Evolutionary conservation across 2,797 vertebrate species (phyloP).

Genomic region (Schizopygopsis malacanthus): DNA sequence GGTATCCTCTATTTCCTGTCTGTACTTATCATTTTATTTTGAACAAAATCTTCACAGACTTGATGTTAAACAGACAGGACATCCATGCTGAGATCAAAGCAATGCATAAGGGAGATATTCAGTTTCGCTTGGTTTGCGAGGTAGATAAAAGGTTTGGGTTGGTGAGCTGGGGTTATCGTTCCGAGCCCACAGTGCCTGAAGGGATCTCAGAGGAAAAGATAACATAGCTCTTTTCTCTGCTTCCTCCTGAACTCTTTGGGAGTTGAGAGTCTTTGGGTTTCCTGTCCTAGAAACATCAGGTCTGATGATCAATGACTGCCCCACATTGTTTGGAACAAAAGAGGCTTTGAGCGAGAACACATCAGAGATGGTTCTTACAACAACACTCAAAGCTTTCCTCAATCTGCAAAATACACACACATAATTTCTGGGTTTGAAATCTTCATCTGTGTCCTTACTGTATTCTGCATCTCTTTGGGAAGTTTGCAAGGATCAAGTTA

Average conservation of each 20-base stretch:
- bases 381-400: slow-evolving; percentile 44
- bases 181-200: slow-evolving; percentile 25
- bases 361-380: slow-evolving; percentile 51
- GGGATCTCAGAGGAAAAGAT: slow-evolving; percentile 35
- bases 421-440: slow-evolving; percentile 50
- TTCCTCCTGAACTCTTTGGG: slow-evolving; percentile 34
- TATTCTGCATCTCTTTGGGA: slow-evolving; percentile 8
- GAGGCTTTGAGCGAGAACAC: slow-evolving; percentile 53
- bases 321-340: slow-evolving; percentile 48
- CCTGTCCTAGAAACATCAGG: slow-evolving; percentile 55
- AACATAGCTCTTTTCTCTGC: slow-evolving; percentile 24
- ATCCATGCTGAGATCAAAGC: slow-evolving; percentile 46
- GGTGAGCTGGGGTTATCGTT: slow-evolving; percentile 21
- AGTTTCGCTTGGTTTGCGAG: neutral
- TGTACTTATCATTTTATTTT: slow-evolving; percentile 1
- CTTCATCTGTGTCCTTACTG: slow-evolving; percentile 45
- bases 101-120: slow-evolving; percentile 21
- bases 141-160: slow-evolving; percentile 35
- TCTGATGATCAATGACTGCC: slow-evolving; percentile 46
- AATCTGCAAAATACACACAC: slow-evolving; percentile 17
- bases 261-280: slow-evolving; percentile 46
- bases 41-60: slow-evolving; percentile 23
- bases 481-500: slow-evolving; percentile 4
- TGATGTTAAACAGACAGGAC: slow-evolving; percentile 29
- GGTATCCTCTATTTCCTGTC: neutral